Base-by-base conservation (phyloP, 1,140 invertebrate genomes). In the Diorhabda sublineata region DNA sequence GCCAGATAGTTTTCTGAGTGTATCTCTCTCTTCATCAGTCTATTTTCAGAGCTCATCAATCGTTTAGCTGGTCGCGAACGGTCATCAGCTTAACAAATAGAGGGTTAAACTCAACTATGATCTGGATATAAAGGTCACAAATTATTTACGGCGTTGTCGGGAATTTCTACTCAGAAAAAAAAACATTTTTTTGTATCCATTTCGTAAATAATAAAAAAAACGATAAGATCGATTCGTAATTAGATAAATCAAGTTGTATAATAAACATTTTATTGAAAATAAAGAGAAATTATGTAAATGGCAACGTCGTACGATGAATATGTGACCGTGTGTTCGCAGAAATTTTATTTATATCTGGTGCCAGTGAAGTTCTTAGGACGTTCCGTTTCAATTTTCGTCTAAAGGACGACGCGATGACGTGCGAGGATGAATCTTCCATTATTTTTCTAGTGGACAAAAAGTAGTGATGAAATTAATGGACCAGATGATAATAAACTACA, bases 41-140 rank as follows among this genome's bases (percentile, higher is more conserved):
- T 42, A 26, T 42, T 60, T 42, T 8, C 26, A 42, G 26, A 26
- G 42, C 58, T 60, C 58, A 60, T 60, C 58, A 60, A 60, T 60
- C 42, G 26, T 11, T 5, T 6, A 42, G 11, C 58, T 60, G 7
- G 26, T 60, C 58, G 42, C 45, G 62, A 47, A 43, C 62, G 62
- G 62, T 64, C 62, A 64, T 64, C 62, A 64, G 45, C 62, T 64
- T 64, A 64, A 64, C 62, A 64, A 45, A 64, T 64, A 45, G 62
- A 11, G 62, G 62, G 45, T 64, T 45, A 64, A 26, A 26, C 26
- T 26, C 26, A 26, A 26, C 26, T 26, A 26, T 26, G 26, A 26
- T 26, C 26, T 26, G 26, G 26, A 26, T 26, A 26, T 26, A 26
- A 26, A 26, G 26, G 26, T 26, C 26, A 26, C 26, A 26, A 26